Base-by-base conservation (phyloP, 1,140 invertebrate genomes). In the Venturia canescens region DNA sequence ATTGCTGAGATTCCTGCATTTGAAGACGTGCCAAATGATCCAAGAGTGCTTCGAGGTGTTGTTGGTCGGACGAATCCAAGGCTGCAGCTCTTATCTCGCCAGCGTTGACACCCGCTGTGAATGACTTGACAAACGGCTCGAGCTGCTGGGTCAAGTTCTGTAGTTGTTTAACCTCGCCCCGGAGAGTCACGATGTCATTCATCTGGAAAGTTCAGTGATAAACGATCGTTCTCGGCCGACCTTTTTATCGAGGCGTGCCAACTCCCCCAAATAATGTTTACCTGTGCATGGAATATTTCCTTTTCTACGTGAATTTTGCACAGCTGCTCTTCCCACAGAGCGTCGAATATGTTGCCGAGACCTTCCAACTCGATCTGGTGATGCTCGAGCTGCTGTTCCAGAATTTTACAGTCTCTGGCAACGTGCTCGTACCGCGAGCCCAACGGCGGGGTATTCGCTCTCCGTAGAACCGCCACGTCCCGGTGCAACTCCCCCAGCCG, bases 291-390 rank as follows among this genome's bases (percentile, higher is more conserved):
- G 83, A 94, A 94, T 53, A 95, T 94, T 81, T 95, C 95, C 87
- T 95, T 94, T 87, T 96, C 95, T 5, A 95, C 92, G 76, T 94
- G 93, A 82, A 96, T 93, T 79, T 94, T 90, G 85, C 94, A 94
- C n/a, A 95, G 87, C 83, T 95, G 94, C 83, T 95, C 94, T 83
- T 95, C 94, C 95, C 95, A 96, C 0, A 94, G 90, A 0, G 93
- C 91, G 82, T 95, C 94, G 82, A 95, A 95, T 0, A 94, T 92
- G 11, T 91, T 91, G 74, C 93, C 91, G 81, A 95, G 89, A 67
- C 94, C 89, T 78, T 95, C 94, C 80, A 95, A 86, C 86, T 95
- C 94, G 23, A 93, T 90, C 81, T 94, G 93, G 85, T 95, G 94
- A 72, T 94, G 90, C 79, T 94, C 93, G 23, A 95, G 87, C 80